These are phyloP conservation scores for Halichoeres trimaculatus DNA, from an alignment of 2,113 vertebrate species.

Conservation along the genomic window DNA sequence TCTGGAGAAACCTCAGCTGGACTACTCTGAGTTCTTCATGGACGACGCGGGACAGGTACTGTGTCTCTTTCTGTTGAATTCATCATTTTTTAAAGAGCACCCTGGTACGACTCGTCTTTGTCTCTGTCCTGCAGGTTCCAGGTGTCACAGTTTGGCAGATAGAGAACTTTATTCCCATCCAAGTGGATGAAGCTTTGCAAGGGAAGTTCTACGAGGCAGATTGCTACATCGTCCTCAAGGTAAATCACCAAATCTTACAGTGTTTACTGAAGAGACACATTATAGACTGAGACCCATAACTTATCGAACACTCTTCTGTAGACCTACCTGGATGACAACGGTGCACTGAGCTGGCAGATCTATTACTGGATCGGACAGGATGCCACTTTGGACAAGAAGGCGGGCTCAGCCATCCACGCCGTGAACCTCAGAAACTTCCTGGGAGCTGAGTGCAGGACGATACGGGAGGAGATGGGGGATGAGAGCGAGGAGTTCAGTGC, in stretches of 20 bases:
- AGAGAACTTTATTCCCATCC: slow-evolving; percentile 92
- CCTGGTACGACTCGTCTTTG: not conserved
- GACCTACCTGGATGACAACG: slow-evolving; percentile 93
- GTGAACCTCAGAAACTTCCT: slow-evolving; percentile 97
- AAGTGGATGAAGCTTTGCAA: slow-evolving; percentile 91
- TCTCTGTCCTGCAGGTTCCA: slow-evolving; percentile 76
- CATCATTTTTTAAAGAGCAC: not conserved
- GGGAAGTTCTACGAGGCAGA: slow-evolving; percentile 98
- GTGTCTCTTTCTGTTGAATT: no score
- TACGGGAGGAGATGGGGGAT: slow-evolving; percentile 97
- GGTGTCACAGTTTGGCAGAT: slow-evolving; percentile 95
- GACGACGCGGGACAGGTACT: slow-evolving; percentile 91
- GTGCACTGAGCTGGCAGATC: slow-evolving; percentile 93
- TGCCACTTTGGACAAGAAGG: slow-evolving; percentile 96
- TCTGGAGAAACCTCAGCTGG: slow-evolving; percentile 93
- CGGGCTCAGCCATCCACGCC: slow-evolving; percentile 93
- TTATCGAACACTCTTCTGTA: slow-evolving; percentile 50
- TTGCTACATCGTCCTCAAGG: slow-evolving; percentile 98
- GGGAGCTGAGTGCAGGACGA: slow-evolving; percentile 91
- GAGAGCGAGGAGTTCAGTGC: slow-evolving; percentile 96
- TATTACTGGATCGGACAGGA: slow-evolving; percentile 98
- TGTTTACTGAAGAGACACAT: no score
- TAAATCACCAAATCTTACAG: slow-evolving; percentile 45
- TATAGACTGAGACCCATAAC: no score
- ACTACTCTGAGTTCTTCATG: slow-evolving; percentile 95